A percentile compares a stretch with the other conserved stretches of the same genome.
Conservation (phyloP, 1,140 invertebrate genomes). For the Amyelois transitella region DNA sequence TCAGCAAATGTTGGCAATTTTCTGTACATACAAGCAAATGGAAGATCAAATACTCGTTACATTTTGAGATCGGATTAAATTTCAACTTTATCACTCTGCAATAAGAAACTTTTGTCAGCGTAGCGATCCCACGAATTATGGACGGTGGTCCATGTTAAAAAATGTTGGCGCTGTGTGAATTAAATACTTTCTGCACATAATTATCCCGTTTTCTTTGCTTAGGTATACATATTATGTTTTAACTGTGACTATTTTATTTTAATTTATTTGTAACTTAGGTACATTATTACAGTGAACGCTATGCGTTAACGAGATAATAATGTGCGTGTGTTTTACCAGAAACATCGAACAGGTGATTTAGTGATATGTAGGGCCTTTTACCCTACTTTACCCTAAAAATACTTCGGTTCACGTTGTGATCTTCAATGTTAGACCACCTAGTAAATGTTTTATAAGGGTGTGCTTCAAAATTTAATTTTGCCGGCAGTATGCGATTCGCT, state of each 20-base stretch:
- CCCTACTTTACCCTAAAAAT: no score
- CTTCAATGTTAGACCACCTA: not conserved
- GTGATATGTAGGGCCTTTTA: no score
- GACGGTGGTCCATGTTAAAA: not conserved
- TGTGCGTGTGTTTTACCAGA: no score
- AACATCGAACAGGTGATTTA: no score
- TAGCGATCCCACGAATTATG: conserved; percentile 4
- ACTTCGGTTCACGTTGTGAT: not conserved
- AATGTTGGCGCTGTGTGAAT: not conserved
- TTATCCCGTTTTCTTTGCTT: no score
- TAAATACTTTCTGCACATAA: no score
- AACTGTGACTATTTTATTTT: no score
- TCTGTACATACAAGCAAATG: conserved; percentile 16
- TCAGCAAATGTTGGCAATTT: conserved; percentile 16
- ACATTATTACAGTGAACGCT: no score
- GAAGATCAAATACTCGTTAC: conserved; percentile 31
- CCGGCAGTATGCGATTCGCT: conserved; percentile 20
- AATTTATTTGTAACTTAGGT: no score
- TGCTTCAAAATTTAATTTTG: conserved; percentile 38
- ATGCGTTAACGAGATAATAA: no score
- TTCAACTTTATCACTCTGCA: conserved; percentile 13
- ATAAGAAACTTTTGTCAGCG: conserved; percentile 5
- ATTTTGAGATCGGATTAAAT: conserved; percentile 4
- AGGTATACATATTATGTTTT: no score
- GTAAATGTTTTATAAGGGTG: conserved; percentile 37